A percentile compares a stretch with the other conserved stretches of the same genome.
These are phyloP conservation scores for Spea bombifrons DNA, from an alignment of 2,113 vertebrate genomes.

Conservation along the genomic window DNA sequence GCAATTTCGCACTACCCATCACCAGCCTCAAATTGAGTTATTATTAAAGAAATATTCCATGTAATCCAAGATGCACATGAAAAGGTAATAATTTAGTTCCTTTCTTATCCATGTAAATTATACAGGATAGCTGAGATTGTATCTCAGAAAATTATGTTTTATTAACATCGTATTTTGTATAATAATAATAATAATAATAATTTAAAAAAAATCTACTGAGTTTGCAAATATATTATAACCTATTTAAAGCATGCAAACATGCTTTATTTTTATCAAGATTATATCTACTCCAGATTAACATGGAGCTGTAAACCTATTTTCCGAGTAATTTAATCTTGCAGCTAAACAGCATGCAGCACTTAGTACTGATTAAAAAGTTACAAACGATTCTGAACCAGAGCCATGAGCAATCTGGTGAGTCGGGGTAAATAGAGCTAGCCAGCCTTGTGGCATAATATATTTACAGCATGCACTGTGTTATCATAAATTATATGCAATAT, in stretches of 20 bases:
- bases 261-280: conserved; percentile 45
- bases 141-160: background rate
- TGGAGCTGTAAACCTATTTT: conserved; percentile 44
- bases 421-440: background rate
- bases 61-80: too few relatives aligned
- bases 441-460: conserved; percentile 16
- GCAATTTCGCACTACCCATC: too few relatives aligned
- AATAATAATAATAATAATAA: background rate
- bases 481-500: too few relatives aligned
- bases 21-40: too few relatives aligned
- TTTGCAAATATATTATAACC: conserved; percentile 23
- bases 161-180: too few relatives aligned
- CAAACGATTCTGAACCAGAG: conserved; percentile 40
- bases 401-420: conserved; percentile 33
- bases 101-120: too few relatives aligned
- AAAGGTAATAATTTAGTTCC: too few relatives aligned
- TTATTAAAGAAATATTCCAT: too few relatives aligned
- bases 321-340: conserved; percentile 47
- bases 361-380: conserved; percentile 48
- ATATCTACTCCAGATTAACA: conserved; percentile 45
- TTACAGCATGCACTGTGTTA: too few relatives aligned
- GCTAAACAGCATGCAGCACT: conserved; percentile 46
- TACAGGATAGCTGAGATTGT: too few relatives aligned
- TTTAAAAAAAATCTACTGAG: background rate
- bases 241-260: conserved; percentile 32